Percentiles rank a stretch among this genome's conserved stretches.
These are phyloP conservation scores for Agrochola circellaris DNA, from an alignment of 2,888 invertebrate genomes.

Conservation along the genomic window DNA sequence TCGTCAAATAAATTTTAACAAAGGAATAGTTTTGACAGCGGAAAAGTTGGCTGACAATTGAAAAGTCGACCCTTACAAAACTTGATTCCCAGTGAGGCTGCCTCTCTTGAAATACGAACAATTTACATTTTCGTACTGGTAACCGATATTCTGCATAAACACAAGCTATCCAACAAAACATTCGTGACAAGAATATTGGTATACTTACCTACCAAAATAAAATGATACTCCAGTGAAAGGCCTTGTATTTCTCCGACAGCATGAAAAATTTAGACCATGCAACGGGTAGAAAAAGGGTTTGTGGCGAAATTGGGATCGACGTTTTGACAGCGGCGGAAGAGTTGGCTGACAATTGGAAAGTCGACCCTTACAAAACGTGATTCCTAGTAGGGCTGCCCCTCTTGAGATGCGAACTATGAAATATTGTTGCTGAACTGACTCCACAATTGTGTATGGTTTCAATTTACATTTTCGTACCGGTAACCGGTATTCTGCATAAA, in stretches of 20 bases:
- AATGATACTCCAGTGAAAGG: conserved; percentile 19
- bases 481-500: conserved; percentile 19
- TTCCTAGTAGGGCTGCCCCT: neutral
- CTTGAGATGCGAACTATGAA: conserved; percentile 10
- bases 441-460: conserved; percentile 1
- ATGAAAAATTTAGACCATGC: conserved; percentile 9
- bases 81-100: neutral
- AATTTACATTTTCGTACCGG: conserved; percentile 34
- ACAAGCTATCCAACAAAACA: neutral
- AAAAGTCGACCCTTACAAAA: conserved; percentile 11
- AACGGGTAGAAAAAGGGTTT: conserved; percentile 2
- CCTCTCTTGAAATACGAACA: neutral
- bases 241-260: conserved; percentile 29
- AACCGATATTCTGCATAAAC: conserved; percentile 18
- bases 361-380: conserved; percentile 11
- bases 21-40: conserved; percentile 14
- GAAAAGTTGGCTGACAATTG: conserved; percentile 31
- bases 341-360: conserved; percentile 27
- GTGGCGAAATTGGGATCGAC: conserved; percentile 1
- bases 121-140: conserved; percentile 36
- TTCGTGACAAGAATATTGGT: conserved; percentile 26
- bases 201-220: conserved; percentile 11
- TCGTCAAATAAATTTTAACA: conserved; percentile 2
- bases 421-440: conserved; percentile 18
- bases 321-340: conserved; percentile 14